Percentiles rank a stretch among this genome's conserved stretches.
phyloP scores from a whole-genome alignment of 2,888 invertebrate species.

The Volucella zonaria region DNA sequence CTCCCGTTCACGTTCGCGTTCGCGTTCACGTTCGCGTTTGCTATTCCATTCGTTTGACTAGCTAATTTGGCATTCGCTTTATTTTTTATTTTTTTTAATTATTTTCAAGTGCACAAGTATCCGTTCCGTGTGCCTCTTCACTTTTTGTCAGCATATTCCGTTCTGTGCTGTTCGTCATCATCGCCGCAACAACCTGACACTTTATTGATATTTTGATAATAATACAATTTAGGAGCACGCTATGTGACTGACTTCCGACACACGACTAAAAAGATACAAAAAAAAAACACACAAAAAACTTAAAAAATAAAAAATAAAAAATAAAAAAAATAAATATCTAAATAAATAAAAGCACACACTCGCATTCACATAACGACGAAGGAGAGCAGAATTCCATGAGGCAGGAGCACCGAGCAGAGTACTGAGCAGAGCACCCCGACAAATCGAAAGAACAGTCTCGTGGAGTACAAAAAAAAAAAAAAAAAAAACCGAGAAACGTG shows the following conservation, averaged over 20 bases:
- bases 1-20: not conserved
- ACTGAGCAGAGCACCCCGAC: conserved; percentile 48
- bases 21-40: conserved; percentile 11
- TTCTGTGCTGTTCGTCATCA: conserved; percentile 34
- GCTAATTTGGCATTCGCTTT: conserved; percentile 24
- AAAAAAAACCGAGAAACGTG: too few relatives aligned
- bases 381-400: conserved; percentile 51
- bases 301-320: too few relatives aligned
- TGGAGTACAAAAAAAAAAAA: not conserved
- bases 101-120: not conserved
- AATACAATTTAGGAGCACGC: conserved; percentile 78
- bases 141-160: conserved; percentile 15
- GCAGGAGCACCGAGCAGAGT: too few relatives aligned
- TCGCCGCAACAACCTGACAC: conserved; percentile 71
- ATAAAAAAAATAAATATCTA: too few relatives aligned
- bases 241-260: conserved; percentile 83
- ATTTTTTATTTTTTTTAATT: not conserved
- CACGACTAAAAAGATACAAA: conserved; percentile 80
- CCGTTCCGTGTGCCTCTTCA: conserved; percentile 4
- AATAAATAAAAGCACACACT: not conserved
- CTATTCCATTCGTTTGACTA: conserved; percentile 17
- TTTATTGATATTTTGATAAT: conserved; percentile 74
- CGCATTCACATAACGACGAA: conserved; percentile 58
- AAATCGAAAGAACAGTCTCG: conserved; percentile 38
- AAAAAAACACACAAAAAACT: conserved; percentile 68